Conservation (phyloP, 2,113 vertebrate species). For the Protobothrops flavoviridis region DNA sequence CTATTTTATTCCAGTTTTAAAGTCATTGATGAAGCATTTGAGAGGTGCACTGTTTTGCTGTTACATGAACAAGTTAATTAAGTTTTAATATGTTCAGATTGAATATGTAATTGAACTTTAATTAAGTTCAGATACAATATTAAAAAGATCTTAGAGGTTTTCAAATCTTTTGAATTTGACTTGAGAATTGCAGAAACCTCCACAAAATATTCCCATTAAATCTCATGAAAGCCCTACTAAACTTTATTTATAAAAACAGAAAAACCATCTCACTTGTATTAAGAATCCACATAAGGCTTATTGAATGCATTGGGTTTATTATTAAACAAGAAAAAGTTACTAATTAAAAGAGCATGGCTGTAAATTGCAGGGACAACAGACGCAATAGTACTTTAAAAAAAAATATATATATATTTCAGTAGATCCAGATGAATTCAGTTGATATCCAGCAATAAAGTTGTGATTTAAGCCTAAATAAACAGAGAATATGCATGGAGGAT, state of each 20-base stretch:
- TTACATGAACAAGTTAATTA: constrained; percentile 5
- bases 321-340: constrained; percentile 17
- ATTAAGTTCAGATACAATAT: not conserved
- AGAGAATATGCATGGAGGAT: not conserved
- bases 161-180: constrained; percentile 6
- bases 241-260: not conserved
- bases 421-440: not conserved
- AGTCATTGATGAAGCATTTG: not conserved
- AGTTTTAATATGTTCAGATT: not conserved
- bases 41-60: not conserved
- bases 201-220: not conserved
- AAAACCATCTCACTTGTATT: not conserved
- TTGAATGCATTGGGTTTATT: not conserved
- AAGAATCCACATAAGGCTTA: not conserved
- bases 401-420: not conserved
- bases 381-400: not conserved
- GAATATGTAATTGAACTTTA: constrained; percentile 13
- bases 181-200: not conserved
- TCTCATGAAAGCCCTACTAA: not conserved
- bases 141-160: not conserved
- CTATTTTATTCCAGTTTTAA: not conserved
- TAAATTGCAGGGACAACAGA: not conserved
- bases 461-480: not conserved
- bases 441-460: not conserved
- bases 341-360: not conserved